These are phyloP conservation scores for Apis dorsata DNA, from an alignment of 1,140 invertebrate species.

Conservation along the genomic window DNA sequence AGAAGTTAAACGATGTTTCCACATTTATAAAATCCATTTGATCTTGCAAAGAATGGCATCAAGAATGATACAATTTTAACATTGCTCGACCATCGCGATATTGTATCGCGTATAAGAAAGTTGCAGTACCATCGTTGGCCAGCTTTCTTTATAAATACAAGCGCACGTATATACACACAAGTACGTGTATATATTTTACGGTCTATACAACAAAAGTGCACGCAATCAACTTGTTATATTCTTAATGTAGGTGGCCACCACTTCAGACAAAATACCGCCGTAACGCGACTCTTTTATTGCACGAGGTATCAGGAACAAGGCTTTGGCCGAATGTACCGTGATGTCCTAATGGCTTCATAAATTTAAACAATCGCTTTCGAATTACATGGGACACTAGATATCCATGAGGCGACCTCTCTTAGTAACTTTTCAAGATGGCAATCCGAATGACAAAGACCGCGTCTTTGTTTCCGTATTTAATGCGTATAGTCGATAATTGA, in stretches of 20 bases:
- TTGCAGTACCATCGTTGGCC: not conserved
- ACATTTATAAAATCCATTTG: too few relatives aligned
- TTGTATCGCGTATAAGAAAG: not conserved
- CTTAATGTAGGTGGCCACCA: slow-evolving; percentile 45
- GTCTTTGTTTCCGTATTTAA: slow-evolving; percentile 30
- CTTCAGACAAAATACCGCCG: slow-evolving; percentile 54
- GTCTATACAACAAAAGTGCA: slow-evolving; percentile 20
- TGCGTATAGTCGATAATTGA: slow-evolving; percentile 20
- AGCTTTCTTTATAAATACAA: slow-evolving; percentile 1
- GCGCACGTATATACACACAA: not conserved
- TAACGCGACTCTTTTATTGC: slow-evolving; percentile 63
- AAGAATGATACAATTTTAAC: not conserved
- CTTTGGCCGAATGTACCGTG: slow-evolving; percentile 59
- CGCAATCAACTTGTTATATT: slow-evolving; percentile 51
- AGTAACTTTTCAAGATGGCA: slow-evolving; percentile 50
- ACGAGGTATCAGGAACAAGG: slow-evolving; percentile 57
- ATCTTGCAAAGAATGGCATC: not conserved
- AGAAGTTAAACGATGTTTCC: too few relatives aligned
- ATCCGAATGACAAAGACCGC: slow-evolving; percentile 28
- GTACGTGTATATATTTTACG: not conserved
- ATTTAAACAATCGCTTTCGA: slow-evolving; percentile 67
- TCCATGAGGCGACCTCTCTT: slow-evolving; percentile 27
- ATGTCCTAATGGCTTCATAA: slow-evolving; percentile 68
- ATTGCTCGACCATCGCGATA: not conserved
- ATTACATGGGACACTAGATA: slow-evolving; percentile 65